Base-by-base conservation (phyloP, 92 coral and sea anemone species). In the Micromussa lordhowensis region DNA sequence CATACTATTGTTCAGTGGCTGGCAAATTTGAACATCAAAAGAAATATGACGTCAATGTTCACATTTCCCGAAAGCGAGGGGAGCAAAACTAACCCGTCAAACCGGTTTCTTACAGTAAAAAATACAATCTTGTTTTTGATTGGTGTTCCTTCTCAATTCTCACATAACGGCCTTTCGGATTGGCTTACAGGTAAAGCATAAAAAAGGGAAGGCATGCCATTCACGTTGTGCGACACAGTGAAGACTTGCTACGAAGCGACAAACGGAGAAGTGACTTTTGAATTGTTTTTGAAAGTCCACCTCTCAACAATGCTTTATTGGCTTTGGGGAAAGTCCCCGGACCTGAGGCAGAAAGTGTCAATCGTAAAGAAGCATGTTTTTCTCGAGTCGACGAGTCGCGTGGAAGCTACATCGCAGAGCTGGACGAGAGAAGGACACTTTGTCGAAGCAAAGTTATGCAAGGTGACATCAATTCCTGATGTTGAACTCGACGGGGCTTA, bases 241-340 rank as follows among this genome's bases (percentile, higher is more conserved):
- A 96, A 98, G 98, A 85, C 96, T 96, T 96, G 98, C 96, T 94
- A 89, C 98, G 98, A 94, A 96, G 98, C 98, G 21, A 94, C 98
- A 94, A 1, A 94, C 97, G 94, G 98, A 63, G 98, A 84, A 81
- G 18, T 12, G 53, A 80, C 48, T 35, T 22, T 32, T 68, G 55
- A 35, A 76, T 6, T 71, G n/a, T 24, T 71, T 34, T 71, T 8
- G 13, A 14, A 71, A 18, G 24, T 35, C 26, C 73, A 78, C 96
- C 90, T 96, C 97, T 94, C 94, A 96, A 86, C 98, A 96, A 90
- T 92, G 86, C 88, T 77, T 58, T 74, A 91, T 93, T 98, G 98
- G 98, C 98, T 98, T 95, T 95, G 98, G 99, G 99, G 91, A 97
- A 96, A 96, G 99, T 97, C 98, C 98, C 99, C 98, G 98, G 99